phyloP scores from a whole-genome alignment of 2,113 vertebrate species.

The Zapus hudsonius region DNA sequence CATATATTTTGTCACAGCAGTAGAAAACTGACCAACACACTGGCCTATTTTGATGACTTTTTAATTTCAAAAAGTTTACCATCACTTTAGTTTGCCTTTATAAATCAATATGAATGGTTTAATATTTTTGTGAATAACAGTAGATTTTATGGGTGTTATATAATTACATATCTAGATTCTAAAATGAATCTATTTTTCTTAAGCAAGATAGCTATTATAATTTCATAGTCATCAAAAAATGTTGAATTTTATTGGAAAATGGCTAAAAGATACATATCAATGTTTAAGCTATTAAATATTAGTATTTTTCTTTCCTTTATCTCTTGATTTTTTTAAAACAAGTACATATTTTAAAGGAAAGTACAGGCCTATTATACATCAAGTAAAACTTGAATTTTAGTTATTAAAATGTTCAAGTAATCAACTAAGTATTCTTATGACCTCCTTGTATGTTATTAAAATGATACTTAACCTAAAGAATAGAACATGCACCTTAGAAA shows the following conservation, averaged over 20 bases:
- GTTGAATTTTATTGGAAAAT: background rate
- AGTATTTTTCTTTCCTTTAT: background rate
- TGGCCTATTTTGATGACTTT: conserved; percentile 14
- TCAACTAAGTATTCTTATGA: background rate
- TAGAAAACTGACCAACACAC: background rate
- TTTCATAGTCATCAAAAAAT: background rate
- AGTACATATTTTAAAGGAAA: background rate
- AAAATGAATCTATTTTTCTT: background rate
- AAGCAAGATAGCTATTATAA: background rate
- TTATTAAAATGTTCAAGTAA: conserved; percentile 7
- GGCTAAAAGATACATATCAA: background rate
- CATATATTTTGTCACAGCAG: background rate
- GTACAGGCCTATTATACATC: background rate
- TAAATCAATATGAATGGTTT: background rate
- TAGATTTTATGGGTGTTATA: background rate
- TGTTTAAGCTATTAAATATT: background rate
- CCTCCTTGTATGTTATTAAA: background rate
- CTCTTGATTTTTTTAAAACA: background rate
- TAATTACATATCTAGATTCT: background rate
- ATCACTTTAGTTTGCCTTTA: conserved; percentile 1
- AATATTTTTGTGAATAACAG: background rate
- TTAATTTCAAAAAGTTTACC: background rate
- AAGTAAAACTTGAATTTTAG: background rate
- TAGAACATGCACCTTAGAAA: background rate
- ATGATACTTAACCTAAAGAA: background rate